A percentile compares a stretch with the other conserved stretches of the same genome.
These are phyloP conservation scores for Chaetorhynchus papuensis DNA, from an alignment of 2,113 vertebrate species.

Conservation along the genomic window DNA sequence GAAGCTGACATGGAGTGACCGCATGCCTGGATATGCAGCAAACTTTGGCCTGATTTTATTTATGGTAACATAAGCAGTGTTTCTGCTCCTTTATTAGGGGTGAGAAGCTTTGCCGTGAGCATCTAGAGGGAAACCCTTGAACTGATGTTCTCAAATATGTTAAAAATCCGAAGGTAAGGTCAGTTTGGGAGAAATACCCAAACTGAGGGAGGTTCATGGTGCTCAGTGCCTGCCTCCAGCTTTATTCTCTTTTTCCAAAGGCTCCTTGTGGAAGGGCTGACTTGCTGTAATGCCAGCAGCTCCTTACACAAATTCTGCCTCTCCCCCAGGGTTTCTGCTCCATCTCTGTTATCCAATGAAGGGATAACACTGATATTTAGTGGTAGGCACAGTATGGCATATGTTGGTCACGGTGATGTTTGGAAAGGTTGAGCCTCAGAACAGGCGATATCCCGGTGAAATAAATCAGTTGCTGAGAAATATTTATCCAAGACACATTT, in stretches of 20 bases:
- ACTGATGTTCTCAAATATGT: background rate
- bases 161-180: background rate
- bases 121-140: background rate
- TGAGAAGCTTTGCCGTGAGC: background rate
- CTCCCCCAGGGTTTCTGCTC: background rate
- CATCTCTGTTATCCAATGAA: background rate
- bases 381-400: background rate
- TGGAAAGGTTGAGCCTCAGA: background rate
- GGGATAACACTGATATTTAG: background rate
- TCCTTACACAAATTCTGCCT: background rate
- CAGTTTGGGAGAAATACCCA: background rate
- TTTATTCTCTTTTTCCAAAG: background rate
- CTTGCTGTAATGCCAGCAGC: background rate
- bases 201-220: background rate
- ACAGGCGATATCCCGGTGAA: background rate
- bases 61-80: conserved; percentile 76
- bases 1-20: conserved; percentile 88
- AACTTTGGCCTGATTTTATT: conserved; percentile 89
- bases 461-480: background rate
- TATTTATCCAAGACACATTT: background rate
- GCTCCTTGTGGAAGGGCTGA: background rate
- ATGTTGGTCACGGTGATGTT: accelerated
- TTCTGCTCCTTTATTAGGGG: background rate
- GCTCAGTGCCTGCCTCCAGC: background rate
- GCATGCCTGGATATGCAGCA: conserved; percentile 86